Conservation (phyloP, 2,113 vertebrate species). For the Ursus arctos region DNA sequence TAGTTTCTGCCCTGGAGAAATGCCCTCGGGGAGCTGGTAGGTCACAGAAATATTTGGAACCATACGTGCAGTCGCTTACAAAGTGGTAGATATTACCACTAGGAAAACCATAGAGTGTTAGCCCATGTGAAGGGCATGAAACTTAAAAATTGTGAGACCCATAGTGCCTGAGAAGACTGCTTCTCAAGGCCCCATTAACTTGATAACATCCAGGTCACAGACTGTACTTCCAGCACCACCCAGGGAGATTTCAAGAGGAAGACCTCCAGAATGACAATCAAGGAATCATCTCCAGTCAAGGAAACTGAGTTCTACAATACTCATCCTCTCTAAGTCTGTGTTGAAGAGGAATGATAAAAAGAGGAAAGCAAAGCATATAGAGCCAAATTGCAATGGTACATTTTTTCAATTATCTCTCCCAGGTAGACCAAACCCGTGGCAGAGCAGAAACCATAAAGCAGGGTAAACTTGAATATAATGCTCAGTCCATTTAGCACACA, state of each 20-base stretch:
- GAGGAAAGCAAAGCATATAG: neutral
- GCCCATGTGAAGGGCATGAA: neutral
- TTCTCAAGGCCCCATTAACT: neutral
- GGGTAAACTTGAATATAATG: neutral
- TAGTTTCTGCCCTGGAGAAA: neutral
- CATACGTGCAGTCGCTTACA: too few relatives aligned
- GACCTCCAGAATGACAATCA: neutral
- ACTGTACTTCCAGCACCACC: neutral
- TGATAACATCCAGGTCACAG: neutral
- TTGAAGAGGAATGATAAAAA: neutral
- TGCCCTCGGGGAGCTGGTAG: neutral
- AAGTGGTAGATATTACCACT: neutral
- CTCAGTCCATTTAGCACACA: neutral
- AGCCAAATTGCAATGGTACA: neutral
- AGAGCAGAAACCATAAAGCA: neutral
- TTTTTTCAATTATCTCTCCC: neutral
- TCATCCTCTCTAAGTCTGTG: neutral
- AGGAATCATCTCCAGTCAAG: neutral
- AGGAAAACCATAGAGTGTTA: neutral
- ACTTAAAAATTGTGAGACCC: neutral
- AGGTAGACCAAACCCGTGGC: neutral
- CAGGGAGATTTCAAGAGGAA: constrained; percentile 11
- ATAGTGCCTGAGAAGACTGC: neutral
- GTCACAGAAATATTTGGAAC: neutral
- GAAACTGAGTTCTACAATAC: neutral